Base-by-base conservation (phyloP, 2,797 vertebrate species). In the Myripristis murdjan region DNA sequence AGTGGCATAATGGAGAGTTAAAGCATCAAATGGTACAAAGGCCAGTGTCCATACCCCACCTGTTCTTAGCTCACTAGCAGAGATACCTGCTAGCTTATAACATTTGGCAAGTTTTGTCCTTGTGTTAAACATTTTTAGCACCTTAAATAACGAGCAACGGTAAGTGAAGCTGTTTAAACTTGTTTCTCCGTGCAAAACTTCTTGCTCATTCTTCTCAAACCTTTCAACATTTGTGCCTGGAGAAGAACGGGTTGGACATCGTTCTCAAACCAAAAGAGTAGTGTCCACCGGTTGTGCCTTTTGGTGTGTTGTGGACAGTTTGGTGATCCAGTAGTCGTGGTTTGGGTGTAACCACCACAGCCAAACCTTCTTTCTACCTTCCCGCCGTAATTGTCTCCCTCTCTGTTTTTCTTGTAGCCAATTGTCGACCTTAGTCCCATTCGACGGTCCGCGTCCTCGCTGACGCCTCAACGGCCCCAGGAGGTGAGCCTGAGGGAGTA, bases 361-460 rank as follows among this genome's bases (percentile, higher is more conserved):
- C 16, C 1, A 1, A 14, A 0, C n/a, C 12, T 35, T 24, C 2
- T 2, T 15, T 67, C 46, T 33, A 0, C 37, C 4, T 49, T 18
- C 15, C 63, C 55, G 54, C 59, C 12, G 55, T 12, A 1, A 31
- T 52, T 61, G 16, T 63, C 24, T 22, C 1, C 33, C 14, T 31
- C 43, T 64, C 52, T 37, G 18, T 79, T 73, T 39, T 55, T 39
- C 64, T 47, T 64, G 20, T 91, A 99, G 98, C 96, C 97, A 0
- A 97, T 97, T 48, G 89, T 95, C 0, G 97, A 97, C 60, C 88
- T 95, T 44, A 97, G 96, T 75, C 95, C 96, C 14, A 96, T 99
- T 96, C 98, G 96, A 75, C 96, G 96, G 52, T 98, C 98, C 0
- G 92, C 95, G 24, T 98, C 97, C 85, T 97, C 96, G 0, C 92